A percentile compares a stretch with the other conserved stretches of the same genome.
phyloP scores from a whole-genome alignment of 2,888 invertebrate genomes.

The Tetheella fluctuosa region DNA sequence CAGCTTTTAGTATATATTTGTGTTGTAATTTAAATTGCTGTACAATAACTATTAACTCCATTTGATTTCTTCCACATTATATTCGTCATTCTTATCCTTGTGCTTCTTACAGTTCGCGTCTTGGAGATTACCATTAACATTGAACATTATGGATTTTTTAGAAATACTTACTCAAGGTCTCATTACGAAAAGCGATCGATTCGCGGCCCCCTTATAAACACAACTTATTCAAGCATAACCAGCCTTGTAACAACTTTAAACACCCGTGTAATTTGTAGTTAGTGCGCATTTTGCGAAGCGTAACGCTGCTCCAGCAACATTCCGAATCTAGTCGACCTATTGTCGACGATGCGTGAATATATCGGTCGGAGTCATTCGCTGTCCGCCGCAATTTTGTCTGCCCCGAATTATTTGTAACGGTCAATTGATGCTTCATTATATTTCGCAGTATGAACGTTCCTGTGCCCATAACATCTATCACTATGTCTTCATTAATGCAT shows the following conservation, averaged over 20 bases:
- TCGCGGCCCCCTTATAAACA: not conserved
- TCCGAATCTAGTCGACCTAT: slow-evolving; percentile 5
- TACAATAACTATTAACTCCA: no score
- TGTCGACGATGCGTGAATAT: slow-evolving; percentile 7
- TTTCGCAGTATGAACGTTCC: not conserved
- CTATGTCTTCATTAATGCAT: not conserved
- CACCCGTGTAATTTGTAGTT: slow-evolving; percentile 6
- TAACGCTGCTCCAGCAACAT: not conserved
- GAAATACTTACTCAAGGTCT: not conserved
- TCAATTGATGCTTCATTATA: slow-evolving; percentile 8
- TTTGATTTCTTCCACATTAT: no score
- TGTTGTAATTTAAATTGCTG: no score
- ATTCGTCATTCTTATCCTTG: no score
- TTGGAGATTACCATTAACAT: no score
- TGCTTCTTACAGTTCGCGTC: no score
- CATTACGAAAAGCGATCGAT: not conserved
- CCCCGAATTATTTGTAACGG: not conserved
- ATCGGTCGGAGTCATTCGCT: not conserved
- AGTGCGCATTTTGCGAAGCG: slow-evolving; percentile 6
- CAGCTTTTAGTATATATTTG: no score
- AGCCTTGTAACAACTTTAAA: not conserved
- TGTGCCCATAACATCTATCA: not conserved
- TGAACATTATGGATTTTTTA: not conserved
- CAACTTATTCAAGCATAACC: not conserved
- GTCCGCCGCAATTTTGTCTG: not conserved